Evolutionary conservation across 2,888 invertebrate species (phyloP).

Genomic region (Synergus laeviventris): DNA sequence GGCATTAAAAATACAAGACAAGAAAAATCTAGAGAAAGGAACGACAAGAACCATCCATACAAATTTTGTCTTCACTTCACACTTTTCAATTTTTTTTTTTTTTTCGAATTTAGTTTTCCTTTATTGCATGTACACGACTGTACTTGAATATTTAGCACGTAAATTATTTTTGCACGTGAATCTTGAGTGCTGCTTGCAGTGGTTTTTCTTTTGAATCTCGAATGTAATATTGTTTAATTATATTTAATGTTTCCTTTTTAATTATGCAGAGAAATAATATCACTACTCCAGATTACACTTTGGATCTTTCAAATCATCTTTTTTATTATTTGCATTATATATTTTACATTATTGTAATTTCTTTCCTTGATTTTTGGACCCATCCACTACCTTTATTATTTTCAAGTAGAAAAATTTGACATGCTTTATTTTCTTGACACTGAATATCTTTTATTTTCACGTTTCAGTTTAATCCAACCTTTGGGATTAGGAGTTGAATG

Average conservation of each 20-base stretch:
- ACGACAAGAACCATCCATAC: slow-evolving; percentile 33
- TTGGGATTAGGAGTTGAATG: neutral
- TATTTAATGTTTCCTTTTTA: neutral
- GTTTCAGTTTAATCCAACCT: neutral
- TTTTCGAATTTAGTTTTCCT: slow-evolving; percentile 1
- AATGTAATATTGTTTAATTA: neutral
- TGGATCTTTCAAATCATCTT: neutral
- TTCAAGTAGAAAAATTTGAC: neutral
- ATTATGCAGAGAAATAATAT: neutral
- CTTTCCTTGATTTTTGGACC: slow-evolving; percentile 54
- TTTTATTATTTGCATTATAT: slow-evolving; percentile 41
- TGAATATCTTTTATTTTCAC: neutral
- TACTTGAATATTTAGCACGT: neutral
- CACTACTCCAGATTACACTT: neutral
- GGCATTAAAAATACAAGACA: neutral
- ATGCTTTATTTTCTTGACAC: neutral
- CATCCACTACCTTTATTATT: slow-evolving; percentile 43
- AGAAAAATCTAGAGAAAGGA: neutral
- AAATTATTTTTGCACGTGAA: slow-evolving; percentile 21
- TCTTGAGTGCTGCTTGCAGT: neutral
- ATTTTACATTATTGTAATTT: slow-evolving; percentile 45
- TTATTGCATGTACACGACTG: neutral
- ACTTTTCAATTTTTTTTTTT: neutral
- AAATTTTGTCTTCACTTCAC: neutral
- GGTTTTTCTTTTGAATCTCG: neutral